phyloP scores from a whole-genome alignment of 2,888 invertebrate species.

The Thymelicus lineola region DNA sequence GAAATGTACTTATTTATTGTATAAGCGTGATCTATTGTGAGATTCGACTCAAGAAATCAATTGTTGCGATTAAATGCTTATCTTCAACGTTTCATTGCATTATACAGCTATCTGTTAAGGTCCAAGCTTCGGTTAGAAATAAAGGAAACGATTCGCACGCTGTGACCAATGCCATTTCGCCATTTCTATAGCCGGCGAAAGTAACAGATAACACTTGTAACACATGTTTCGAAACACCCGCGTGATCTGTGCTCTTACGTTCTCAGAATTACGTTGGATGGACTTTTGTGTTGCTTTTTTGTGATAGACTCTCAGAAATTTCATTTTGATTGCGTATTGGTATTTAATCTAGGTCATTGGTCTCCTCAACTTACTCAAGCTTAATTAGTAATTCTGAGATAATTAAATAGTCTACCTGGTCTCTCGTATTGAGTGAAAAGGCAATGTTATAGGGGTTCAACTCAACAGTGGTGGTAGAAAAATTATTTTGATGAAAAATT shows the following conservation, averaged over 20 bases:
- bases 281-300: neutral
- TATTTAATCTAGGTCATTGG: too few relatives aligned
- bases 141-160: slow-evolving; percentile 22
- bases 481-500: too few relatives aligned
- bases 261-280: slow-evolving; percentile 1
- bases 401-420: too few relatives aligned
- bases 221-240: slow-evolving; percentile 21
- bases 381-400: too few relatives aligned
- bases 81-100: slow-evolving; percentile 8
- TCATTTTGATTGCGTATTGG: too few relatives aligned
- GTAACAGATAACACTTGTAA: slow-evolving; percentile 22
- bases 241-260: slow-evolving; percentile 13
- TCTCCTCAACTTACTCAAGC: too few relatives aligned
- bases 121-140: neutral
- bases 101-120: slow-evolving; percentile 14
- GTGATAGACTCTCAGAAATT: neutral
- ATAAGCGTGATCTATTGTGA: too few relatives aligned
- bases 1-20: too few relatives aligned
- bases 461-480: too few relatives aligned
- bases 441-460: too few relatives aligned
- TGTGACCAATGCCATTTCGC: slow-evolving; percentile 24
- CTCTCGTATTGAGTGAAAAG: too few relatives aligned
- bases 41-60: too few relatives aligned
- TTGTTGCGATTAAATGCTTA: neutral
- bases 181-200: slow-evolving; percentile 34